phyloP scores from a whole-genome alignment of 2,113 vertebrate genomes.

The Calidris pugnax region DNA sequence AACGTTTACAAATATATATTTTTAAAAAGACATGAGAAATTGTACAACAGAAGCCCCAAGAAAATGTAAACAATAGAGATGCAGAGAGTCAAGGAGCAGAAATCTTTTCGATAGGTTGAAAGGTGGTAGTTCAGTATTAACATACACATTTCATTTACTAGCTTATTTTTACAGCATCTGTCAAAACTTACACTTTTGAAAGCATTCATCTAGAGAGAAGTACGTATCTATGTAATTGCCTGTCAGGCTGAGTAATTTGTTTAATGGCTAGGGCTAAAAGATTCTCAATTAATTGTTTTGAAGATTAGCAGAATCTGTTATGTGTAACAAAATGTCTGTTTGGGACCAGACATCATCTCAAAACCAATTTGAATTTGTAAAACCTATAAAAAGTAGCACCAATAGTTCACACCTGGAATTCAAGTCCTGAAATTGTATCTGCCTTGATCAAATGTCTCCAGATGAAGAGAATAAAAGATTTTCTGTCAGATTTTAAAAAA shows the following conservation, averaged over 20 bases:
- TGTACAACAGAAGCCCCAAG: background rate
- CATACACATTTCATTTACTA: background rate
- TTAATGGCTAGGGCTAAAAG: slow-evolving; percentile 46
- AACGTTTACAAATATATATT: background rate
- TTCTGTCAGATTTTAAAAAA: background rate
- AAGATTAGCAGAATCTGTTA: slow-evolving; percentile 51
- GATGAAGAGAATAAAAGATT: background rate
- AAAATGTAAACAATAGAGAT: background rate
- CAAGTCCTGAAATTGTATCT: background rate
- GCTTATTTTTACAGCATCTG: slow-evolving; percentile 1
- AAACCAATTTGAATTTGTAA: background rate
- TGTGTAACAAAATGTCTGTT: background rate
- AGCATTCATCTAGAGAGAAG: background rate
- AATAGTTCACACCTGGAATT: background rate
- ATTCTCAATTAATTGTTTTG: slow-evolving; percentile 57
- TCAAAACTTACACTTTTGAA: background rate
- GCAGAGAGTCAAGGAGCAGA: background rate
- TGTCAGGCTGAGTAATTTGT: slow-evolving; percentile 46
- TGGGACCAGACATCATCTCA: background rate
- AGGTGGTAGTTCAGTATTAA: background rate
- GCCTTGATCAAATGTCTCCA: background rate
- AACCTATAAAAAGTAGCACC: background rate
- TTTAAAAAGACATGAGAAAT: background rate
- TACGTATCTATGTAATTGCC: background rate
- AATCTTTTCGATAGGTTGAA: background rate